These are phyloP conservation scores for Fopius arisanus DNA, from an alignment of 1,140 invertebrate species.

Conservation along the genomic window DNA sequence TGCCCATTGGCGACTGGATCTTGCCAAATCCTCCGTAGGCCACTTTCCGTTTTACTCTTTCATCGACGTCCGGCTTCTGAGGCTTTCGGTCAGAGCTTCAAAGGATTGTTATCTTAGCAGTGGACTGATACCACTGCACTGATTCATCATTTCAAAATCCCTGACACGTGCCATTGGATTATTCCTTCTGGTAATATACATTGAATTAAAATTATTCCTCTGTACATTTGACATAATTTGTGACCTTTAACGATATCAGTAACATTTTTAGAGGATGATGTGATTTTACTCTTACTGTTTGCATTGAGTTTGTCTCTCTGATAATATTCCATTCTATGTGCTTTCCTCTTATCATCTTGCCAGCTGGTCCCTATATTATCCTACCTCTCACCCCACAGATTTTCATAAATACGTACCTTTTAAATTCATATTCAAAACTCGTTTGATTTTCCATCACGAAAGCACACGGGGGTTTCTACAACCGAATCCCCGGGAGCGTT, in stretches of 20 bases:
- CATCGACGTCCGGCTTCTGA: conserved; percentile 12
- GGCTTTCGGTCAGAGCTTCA: conserved; percentile 47
- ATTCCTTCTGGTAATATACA: background rate
- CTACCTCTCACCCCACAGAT: background rate
- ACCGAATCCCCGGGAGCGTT: conserved; percentile 12
- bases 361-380: background rate
- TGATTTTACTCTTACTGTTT: too few relatives aligned
- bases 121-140: background rate
- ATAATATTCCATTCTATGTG: background rate
- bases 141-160: background rate
- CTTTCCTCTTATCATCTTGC: background rate
- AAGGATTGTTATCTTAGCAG: conserved; percentile 54
- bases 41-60: background rate
- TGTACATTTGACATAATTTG: too few relatives aligned
- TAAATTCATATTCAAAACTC: conserved; percentile 26
- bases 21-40: conserved; percentile 36
- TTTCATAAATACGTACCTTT: background rate
- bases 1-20: conserved; percentile 41
- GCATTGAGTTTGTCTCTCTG: too few relatives aligned
- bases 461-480: conserved; percentile 29
- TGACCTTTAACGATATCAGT: too few relatives aligned
- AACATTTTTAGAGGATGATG: too few relatives aligned
- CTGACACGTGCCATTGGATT: background rate
- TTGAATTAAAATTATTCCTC: too few relatives aligned
- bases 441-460: conserved; percentile 35